Base-by-base conservation (phyloP, 2,888 invertebrate species). In the Alloscopus bannaensis region DNA sequence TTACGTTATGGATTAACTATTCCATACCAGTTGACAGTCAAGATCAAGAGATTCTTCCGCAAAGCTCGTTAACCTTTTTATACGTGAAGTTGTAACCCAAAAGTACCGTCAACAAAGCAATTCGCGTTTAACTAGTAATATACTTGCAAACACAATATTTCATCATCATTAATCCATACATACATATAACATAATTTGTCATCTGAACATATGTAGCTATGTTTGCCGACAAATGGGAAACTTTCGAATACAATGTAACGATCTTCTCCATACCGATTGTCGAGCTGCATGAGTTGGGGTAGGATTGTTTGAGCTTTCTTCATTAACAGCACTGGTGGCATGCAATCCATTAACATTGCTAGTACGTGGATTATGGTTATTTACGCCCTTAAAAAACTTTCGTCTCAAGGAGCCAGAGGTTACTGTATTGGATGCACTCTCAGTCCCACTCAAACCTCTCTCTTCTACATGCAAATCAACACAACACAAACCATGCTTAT, bases 181-280 rank as follows among this genome's bases (percentile, higher is more conserved):
- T 47, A 47, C 47, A 47, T 36, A 13, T 36, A 36, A 6, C 11
- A 47, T 13, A 47, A 6, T 13, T 36, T 13, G 36, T n/a, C n/a
- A n/a, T n/a, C 36, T 13, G 47, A 47, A 13, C n/a, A 47, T 36
- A 36, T 8, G 4, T 65, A 57, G 60, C 70, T 73, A 84, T 40
- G 81, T 84, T 81, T 84, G 84, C 70, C 84, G 71, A 47, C 84
- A 84, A n/a, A 82, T 79, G 26, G 84, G 75, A 57, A 84, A 75
- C 62, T 83, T 84, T 8, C 83, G 76, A 62, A 79, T 71, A 66
- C 77, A 84, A n/a, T 84, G 82, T 36, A 84, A 65, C 40, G 83
- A 80, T 22, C 84, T 45, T 20, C 83, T 71, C 77, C 77, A 77
- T 42, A 77, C 64, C 22, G 77, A 77, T 69, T 77, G 77, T 77